Conservation (phyloP, 2,113 vertebrate genomes). For the Zapus hudsonius region DNA sequence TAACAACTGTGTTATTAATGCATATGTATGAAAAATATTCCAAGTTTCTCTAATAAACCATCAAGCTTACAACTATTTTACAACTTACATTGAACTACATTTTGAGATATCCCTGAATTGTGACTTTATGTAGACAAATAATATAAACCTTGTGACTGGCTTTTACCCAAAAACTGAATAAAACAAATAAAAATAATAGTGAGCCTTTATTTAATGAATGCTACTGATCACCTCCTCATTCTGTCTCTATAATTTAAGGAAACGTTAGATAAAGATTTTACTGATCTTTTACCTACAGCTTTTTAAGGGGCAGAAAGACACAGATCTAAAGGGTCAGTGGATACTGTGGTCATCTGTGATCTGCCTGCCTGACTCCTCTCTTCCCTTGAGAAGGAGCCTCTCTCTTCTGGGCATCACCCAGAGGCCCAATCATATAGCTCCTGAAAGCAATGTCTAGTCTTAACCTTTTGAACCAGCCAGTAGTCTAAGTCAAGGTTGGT, state of each 20-base stretch:
- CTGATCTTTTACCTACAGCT: not conserved
- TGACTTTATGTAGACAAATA: not conserved
- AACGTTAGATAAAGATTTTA: not conserved
- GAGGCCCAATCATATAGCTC: not conserved
- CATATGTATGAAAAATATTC: not conserved
- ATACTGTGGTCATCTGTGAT: not conserved
- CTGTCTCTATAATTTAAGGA: not conserved
- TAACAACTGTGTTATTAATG: not conserved
- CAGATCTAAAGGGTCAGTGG: not conserved
- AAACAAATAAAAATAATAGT: not conserved
- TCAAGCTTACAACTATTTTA: not conserved
- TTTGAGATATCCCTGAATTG: slow-evolving; percentile 12
- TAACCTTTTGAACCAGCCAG: not conserved
- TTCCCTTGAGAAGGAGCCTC: not conserved
- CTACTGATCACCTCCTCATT: not conserved
- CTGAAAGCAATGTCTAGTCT: not conserved
- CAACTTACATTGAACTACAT: slow-evolving; percentile 1
- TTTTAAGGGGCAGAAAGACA: not conserved
- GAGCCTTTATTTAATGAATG: slow-evolving; percentile 26
- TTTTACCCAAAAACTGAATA: slow-evolving; percentile 6
- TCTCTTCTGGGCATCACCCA: not conserved
- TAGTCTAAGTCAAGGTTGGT: not conserved
- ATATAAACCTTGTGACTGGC: not conserved
- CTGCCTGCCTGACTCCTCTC: not conserved
- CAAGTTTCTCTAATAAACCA: slow-evolving; percentile 29